A percentile compares a stretch with the other conserved stretches of the same genome.
Evolutionary conservation across 2,113 vertebrate species (phyloP).

Genomic region (Spermophilus dauricus): DNA sequence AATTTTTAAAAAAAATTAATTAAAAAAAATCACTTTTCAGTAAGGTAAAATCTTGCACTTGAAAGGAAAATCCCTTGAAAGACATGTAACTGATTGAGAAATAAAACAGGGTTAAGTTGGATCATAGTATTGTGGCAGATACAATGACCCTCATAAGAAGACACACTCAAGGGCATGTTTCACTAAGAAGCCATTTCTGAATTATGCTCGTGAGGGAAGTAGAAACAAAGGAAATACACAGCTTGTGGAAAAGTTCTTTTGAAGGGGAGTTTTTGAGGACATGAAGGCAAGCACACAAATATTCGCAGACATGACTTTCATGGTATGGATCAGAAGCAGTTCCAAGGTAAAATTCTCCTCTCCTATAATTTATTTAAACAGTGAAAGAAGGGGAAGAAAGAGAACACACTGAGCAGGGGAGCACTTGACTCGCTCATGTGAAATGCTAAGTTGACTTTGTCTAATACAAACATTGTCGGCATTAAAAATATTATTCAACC

Average conservation of each 20-base stretch:
- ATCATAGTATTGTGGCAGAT: not conserved
- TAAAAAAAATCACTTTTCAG: not conserved
- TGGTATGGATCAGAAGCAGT: conserved; percentile 47
- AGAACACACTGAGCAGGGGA: not conserved
- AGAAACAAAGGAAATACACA: conserved; percentile 65
- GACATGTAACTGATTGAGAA: conserved; percentile 1
- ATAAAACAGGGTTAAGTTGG: conserved; percentile 44
- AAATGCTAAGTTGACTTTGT: conserved; percentile 76
- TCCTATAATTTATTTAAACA: conserved; percentile 51
- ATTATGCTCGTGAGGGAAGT: conserved; percentile 43
- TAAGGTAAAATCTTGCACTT: not conserved
- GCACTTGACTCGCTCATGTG: conserved; percentile 43
- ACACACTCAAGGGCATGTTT: conserved; percentile 41
- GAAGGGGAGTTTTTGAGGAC: conserved; percentile 73
- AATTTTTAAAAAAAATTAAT: not conserved
- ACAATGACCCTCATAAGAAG: conserved; percentile 10
- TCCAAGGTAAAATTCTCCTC: conserved; percentile 65
- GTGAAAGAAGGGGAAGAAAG: not conserved
- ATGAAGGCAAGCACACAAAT: conserved; percentile 65
- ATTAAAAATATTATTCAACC: conserved; percentile 55
- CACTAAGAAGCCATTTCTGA: conserved; percentile 50
- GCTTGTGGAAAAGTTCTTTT: conserved; percentile 37
- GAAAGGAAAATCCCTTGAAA: conserved; percentile 45
- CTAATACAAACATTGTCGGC: conserved; percentile 72
- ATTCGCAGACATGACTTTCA: conserved; percentile 26